Evolutionary conservation across 2,888 invertebrate genomes (phyloP).

Genomic region (Papilio protenor): DNA sequence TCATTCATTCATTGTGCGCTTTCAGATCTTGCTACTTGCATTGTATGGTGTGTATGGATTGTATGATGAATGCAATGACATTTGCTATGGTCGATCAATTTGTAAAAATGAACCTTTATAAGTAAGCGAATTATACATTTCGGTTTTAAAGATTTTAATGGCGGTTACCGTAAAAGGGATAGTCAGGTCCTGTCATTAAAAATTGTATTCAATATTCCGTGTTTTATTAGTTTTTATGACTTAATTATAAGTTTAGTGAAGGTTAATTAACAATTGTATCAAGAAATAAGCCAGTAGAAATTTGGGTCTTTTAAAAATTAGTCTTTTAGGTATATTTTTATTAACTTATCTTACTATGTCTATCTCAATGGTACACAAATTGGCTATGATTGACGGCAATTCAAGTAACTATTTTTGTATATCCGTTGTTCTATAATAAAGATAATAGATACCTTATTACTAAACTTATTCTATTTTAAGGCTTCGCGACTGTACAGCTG

Average conservation of each 20-base stretch:
- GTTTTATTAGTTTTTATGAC: too few relatives aligned
- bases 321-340: too few relatives aligned
- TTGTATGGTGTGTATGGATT: background rate
- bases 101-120: conserved; percentile 23
- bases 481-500: background rate
- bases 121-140: conserved; percentile 21
- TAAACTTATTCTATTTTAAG: conserved; percentile 9
- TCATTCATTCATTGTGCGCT: background rate
- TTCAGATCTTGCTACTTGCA: conserved; percentile 30
- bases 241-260: too few relatives aligned
- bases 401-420: background rate
- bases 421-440: background rate
- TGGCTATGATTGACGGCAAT: background rate
- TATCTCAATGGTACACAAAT: too few relatives aligned
- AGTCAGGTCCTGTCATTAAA: background rate
- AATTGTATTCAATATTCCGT: too few relatives aligned
- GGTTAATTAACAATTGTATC: too few relatives aligned
- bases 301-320: too few relatives aligned
- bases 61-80: conserved; percentile 24
- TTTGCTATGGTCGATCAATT: conserved; percentile 34
- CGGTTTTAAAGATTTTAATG: conserved; percentile 1
- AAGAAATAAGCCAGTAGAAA: too few relatives aligned
- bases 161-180: background rate
- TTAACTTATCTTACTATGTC: too few relatives aligned
- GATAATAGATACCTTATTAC: background rate